Evolutionary conservation across 2,888 invertebrate species (phyloP), one percentile per base, ranked within the genome.

Genomic region (Melolontha melolontha): DNA sequence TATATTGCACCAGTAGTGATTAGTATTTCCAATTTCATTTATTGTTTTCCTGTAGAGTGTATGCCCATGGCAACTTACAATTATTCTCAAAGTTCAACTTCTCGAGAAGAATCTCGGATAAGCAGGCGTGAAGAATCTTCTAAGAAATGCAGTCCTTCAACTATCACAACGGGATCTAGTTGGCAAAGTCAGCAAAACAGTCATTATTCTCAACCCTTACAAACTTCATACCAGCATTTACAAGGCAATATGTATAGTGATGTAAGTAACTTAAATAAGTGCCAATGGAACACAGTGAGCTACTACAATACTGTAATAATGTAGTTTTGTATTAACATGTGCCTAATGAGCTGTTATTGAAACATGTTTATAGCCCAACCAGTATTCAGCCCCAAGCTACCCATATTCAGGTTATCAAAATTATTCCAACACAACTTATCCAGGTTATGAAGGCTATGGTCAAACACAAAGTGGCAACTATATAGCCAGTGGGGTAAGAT

Each of bases 181-280:
- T 73, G 72, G 72, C 71, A 67, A 67, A 52, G 65, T 34, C 70
- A 68, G 29, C 70, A 70, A 52, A 62, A 54, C 49, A 70, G 65
- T 14, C 70, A 71, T 54, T 70, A 67, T 55, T 52, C 49, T 55
- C 65, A 65, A 40, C 64, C 66, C 17, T 64, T 72, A 62, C 75
- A 75, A 70, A 70, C 71, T n/a, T 70, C 70, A 12, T 74, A 74
- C 40, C 74, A 72, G 50, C 75, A 75, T 66, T 68, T 72, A 42
- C 73, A 72, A 52, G 66, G 72, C 17, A 68, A 70, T 5, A 70
- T 74, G 71, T 73, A 73, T 66, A 65, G 62, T 47, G 73, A 73
- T 67, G 74, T 74, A 72, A 72, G 71, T 70, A 62, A 34, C 41
- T 64, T 40, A 44, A n/a, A 8, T 29, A 22, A 14, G 44, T 44